Percentiles rank a stretch among this genome's conserved stretches.
Conservation (phyloP, 2,113 vertebrate species). For the Lethenteron camtschaticum region DNA sequence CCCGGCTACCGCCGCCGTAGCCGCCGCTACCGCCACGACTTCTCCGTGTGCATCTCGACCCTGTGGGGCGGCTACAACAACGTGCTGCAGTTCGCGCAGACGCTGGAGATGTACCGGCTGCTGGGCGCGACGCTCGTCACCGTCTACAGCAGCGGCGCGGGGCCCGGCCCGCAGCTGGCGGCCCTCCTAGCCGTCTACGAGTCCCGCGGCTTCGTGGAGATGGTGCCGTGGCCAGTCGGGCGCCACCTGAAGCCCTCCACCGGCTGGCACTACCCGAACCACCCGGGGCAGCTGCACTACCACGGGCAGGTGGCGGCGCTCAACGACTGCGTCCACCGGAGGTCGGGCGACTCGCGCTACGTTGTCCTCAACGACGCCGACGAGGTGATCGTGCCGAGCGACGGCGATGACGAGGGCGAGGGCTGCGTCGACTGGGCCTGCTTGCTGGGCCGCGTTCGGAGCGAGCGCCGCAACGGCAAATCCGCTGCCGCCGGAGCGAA, state of each 20-base stretch:
- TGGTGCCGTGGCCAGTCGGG: constrained; percentile 8
- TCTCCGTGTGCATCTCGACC: constrained; percentile 36
- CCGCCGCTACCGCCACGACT: constrained; percentile 14
- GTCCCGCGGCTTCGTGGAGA: constrained; percentile 21
- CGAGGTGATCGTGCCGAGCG: neutral
- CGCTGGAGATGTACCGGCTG: constrained; percentile 38
- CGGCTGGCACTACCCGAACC: neutral
- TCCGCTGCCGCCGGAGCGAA: too few species aligned
- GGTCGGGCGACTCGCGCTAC: constrained; percentile 10
- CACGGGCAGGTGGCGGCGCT: constrained; percentile 12
- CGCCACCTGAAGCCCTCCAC: neutral
- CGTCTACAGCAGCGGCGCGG: constrained; percentile 30
- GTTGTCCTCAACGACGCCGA: constrained; percentile 9
- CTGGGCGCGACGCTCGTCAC: constrained; percentile 29
- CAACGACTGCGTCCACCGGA: constrained; percentile 13
- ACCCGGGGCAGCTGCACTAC: constrained; percentile 11
- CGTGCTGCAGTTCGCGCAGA: constrained; percentile 32
- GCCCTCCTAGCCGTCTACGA: constrained; percentile 26
- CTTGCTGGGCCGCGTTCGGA: too few species aligned
- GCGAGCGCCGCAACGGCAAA: too few species aligned
- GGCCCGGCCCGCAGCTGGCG: constrained; percentile 24
- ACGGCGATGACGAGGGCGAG: too few species aligned
- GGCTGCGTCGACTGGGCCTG: too few species aligned
- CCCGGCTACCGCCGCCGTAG: too few species aligned
- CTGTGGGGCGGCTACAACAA: constrained; percentile 36